These are phyloP conservation scores for Trimorus sp. DNA, from an alignment of 2,888 invertebrate species.

Conservation along the genomic window DNA sequence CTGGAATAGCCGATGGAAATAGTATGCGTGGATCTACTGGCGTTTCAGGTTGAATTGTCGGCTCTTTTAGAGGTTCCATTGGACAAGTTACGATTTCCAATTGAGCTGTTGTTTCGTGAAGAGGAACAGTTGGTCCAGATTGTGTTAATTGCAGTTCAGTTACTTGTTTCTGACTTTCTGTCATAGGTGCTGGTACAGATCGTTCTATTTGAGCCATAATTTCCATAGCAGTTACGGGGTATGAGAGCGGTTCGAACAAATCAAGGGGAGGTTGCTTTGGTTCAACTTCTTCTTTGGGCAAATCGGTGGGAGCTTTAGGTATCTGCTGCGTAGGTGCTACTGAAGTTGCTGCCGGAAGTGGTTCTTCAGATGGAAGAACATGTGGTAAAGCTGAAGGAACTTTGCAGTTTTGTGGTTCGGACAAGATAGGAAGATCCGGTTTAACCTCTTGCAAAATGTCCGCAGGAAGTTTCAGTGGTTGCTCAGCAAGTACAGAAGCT, in stretches of 20 bases:
- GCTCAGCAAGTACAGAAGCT: constrained; percentile 9
- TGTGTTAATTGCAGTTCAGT: too few relatives aligned
- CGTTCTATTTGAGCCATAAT: neutral
- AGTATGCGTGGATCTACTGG: neutral
- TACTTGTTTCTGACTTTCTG: too few relatives aligned
- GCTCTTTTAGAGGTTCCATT: neutral
- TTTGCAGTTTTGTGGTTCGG: constrained; percentile 3
- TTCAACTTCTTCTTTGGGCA: constrained; percentile 23
- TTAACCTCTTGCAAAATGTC: constrained; percentile 4
- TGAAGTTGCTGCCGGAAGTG: neutral
- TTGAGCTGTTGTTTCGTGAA: neutral
- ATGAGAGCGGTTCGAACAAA: constrained; percentile 51
- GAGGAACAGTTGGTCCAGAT: neutral
- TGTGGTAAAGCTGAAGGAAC: neutral
- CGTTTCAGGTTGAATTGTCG: neutral
- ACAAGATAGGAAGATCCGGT: neutral
- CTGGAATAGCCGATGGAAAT: neutral
- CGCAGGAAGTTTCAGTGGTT: neutral
- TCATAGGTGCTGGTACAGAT: neutral
- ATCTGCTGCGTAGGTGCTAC: constrained; percentile 8
- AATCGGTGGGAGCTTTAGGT: neutral
- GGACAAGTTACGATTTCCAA: constrained; percentile 1
- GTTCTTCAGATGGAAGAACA: constrained; percentile 1
- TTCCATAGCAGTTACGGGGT: constrained; percentile 18
- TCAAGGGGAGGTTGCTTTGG: constrained; percentile 13